Evolutionary conservation across 2,797 vertebrate species (phyloP), one percentile per base, ranked within the genome.

Genomic region (Hozukius guyotensis): DNA sequence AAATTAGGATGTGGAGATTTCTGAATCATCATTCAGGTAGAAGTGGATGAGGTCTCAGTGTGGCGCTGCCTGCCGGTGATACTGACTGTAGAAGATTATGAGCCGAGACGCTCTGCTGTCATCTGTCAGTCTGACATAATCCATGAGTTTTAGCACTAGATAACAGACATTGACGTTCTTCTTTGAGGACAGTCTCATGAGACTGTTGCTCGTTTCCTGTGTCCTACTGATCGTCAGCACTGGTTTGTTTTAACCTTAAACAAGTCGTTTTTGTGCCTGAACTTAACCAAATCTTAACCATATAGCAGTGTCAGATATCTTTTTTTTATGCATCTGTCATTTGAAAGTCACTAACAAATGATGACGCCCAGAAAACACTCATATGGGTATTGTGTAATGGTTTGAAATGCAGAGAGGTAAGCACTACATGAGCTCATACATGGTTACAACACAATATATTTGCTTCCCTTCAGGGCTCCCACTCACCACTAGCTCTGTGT

Each of bases 391-490:
- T 57, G 10, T 56, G 53, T 31, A 11, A 8, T 56, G 25, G 16
- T 38, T 67, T 38, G 55, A 49, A 67, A 63, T 24, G 6, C 36
- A 63, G 62, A 68, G 4, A 56, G 24, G 66, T 38, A 24, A 22
- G 3, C 56, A 2, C 27, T 32, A 36, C 32, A 73, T 6, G 68
- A 70, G 75, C 70, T 75, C 59, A 63, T 27, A 18, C 32, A 29
- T 14, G 16, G 42, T 25, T 53, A 11, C 61, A 46, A 56, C 34
- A n/a, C 16, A 20, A 76, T 76, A 31, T 29, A 32, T 69, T 52
- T 29, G 60, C 66, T 65, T 77, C 73, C 72, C 69, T 75, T 18
- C 22, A 12, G 46, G 12, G 36, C 68, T 77, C 81, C 81, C 72
- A 72, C 79, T 77, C 75, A 61, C 4, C 71, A 57, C 14, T 38